Conservation (phyloP, 1,140 invertebrate genomes). For the Bombus consobrinus region DNA sequence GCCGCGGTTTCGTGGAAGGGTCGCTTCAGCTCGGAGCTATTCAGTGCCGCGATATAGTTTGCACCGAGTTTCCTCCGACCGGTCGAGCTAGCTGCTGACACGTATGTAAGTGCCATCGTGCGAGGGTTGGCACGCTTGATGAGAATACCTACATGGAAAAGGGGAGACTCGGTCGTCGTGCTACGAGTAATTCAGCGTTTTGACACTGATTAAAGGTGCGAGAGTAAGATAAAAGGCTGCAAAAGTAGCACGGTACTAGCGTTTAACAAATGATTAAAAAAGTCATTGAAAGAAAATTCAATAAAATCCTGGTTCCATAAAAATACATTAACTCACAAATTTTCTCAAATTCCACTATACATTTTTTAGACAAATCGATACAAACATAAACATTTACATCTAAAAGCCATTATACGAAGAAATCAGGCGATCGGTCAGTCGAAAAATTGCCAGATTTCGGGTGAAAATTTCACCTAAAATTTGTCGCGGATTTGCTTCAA, state of each 20-base stretch:
- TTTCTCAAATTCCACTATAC: too few species aligned
- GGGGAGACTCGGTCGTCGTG: not conserved
- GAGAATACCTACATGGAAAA: not conserved
- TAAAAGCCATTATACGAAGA: too few species aligned
- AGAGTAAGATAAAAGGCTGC: not conserved
- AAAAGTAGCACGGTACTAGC: not conserved
- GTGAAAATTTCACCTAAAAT: not conserved
- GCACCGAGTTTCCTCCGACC: constrained; percentile 56
- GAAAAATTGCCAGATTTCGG: not conserved
- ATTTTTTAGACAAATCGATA: too few species aligned
- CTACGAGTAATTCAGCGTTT: constrained; percentile 5
- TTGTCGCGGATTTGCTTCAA: not conserved
- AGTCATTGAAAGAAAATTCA: too few species aligned
- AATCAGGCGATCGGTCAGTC: too few species aligned
- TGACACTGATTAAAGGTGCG: constrained; percentile 5
- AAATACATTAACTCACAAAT: too few species aligned
- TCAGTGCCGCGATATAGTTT: constrained; percentile 68
- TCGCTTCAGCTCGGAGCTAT: constrained; percentile 63
- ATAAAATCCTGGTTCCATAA: too few species aligned
- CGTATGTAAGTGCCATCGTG: constrained; percentile 67
- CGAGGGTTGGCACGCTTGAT: constrained; percentile 37
- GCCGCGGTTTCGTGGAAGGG: constrained; percentile 20
- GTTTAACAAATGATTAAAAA: too few species aligned
- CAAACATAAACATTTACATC: not conserved
- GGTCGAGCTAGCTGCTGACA: constrained; percentile 57